Conservation (phyloP, 1,140 invertebrate species). For the Sycophila sp. region DNA sequence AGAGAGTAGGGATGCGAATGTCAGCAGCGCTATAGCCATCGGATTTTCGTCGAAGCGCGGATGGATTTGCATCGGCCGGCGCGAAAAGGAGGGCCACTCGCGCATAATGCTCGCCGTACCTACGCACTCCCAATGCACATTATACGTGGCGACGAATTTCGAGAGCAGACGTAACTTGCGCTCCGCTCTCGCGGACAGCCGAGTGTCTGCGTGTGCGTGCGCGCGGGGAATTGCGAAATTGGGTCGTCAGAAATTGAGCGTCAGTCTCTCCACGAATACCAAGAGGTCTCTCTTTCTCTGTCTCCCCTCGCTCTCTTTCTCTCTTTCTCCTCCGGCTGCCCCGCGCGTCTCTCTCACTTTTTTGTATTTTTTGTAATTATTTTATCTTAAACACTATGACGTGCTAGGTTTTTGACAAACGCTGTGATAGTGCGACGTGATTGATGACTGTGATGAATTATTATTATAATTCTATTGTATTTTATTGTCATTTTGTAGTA, state of each 20-base stretch:
- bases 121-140: too few species aligned
- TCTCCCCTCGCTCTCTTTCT: background rate
- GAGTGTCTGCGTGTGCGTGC: slow-evolving; percentile 22
- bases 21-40: too few species aligned
- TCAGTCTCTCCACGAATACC: slow-evolving; percentile 47
- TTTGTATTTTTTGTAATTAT: too few species aligned
- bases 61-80: background rate
- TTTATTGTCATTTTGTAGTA: too few species aligned
- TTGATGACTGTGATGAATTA: too few species aligned
- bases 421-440: too few species aligned
- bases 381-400: too few species aligned
- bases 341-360: slow-evolving; percentile 1
- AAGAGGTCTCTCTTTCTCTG: slow-evolving; percentile 32
- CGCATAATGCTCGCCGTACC: too few species aligned
- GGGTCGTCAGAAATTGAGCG: slow-evolving; percentile 60
- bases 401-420: too few species aligned
- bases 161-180: slow-evolving; percentile 24
- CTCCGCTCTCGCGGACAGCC: background rate
- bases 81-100: background rate
- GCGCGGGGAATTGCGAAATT: slow-evolving; percentile 54
- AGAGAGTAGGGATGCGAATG: too few species aligned
- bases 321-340: background rate
- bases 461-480: too few species aligned
- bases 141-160: slow-evolving; percentile 16
- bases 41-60: background rate